Conservation (phyloP, 2,888 invertebrate genomes). For the Tipula unca region DNA sequence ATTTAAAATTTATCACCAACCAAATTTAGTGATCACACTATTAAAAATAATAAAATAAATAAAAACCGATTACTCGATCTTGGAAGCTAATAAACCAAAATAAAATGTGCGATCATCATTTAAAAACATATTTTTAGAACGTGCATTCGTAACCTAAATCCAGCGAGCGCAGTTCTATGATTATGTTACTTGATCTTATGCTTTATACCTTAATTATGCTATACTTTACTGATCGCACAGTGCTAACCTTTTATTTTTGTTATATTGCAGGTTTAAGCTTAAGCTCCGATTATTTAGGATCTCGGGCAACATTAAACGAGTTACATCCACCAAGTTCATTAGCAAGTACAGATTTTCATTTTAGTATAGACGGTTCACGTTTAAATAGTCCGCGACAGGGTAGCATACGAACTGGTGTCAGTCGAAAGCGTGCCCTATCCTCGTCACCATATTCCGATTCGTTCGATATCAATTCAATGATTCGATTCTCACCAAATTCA, state of each 20-base stretch:
- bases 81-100: not conserved
- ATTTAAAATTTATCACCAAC: not conserved
- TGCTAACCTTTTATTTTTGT: slow-evolving; percentile 25
- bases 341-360: slow-evolving; percentile 81
- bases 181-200: no score
- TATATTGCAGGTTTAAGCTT: slow-evolving; percentile 48
- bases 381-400: slow-evolving; percentile 57
- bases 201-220: no score
- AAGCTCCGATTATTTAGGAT: slow-evolving; percentile 53
- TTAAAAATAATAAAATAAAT: not conserved
- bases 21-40: not conserved
- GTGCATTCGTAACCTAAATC: no score
- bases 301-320: slow-evolving; percentile 39
- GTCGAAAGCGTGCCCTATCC: slow-evolving; percentile 86
- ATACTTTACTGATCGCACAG: no score
- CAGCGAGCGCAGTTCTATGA: no score
- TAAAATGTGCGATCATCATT: not conserved
- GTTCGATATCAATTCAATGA: slow-evolving; percentile 91
- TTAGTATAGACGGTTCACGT: slow-evolving; percentile 77
- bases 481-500: slow-evolving; percentile 89
- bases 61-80: not conserved
- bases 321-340: slow-evolving; percentile 55
- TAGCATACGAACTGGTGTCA: slow-evolving; percentile 50
- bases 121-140: no score
- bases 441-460: slow-evolving; percentile 93